Conservation (phyloP, 2,113 vertebrate genomes). For the Polypterus bichir region DNA sequence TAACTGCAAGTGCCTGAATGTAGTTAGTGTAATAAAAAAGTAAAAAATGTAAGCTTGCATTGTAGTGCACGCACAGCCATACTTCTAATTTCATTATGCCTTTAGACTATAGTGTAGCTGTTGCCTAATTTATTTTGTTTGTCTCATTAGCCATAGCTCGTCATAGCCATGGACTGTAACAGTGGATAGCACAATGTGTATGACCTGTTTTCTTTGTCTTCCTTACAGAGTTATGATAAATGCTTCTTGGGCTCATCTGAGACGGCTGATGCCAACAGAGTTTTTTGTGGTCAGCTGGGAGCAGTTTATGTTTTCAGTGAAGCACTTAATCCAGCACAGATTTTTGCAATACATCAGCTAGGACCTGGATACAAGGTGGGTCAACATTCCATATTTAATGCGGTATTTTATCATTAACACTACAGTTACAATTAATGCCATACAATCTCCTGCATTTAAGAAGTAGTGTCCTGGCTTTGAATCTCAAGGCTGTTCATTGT, state of each 20-base stretch:
- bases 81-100: too few species aligned
- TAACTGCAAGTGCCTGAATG: too few species aligned
- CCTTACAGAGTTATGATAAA: constrained; percentile 88
- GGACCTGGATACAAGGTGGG: constrained; percentile 92
- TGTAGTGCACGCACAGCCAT: too few species aligned
- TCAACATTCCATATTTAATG: neutral
- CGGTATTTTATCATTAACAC: constrained; percentile 22
- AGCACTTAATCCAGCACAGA: constrained; percentile 91
- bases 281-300: constrained; percentile 91
- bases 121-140: neutral
- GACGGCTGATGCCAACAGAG: constrained; percentile 87
- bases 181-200: neutral
- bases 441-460: constrained; percentile 26
- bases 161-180: too few species aligned
- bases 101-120: too few species aligned
- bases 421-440: constrained; percentile 25
- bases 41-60: too few species aligned
- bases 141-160: too few species aligned
- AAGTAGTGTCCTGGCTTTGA: constrained; percentile 20
- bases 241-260: constrained; percentile 96
- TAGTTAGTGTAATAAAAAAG: too few species aligned
- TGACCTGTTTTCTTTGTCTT: neutral
- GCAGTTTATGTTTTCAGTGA: constrained; percentile 91
- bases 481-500: constrained; percentile 19
- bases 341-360: constrained; percentile 95